Evolutionary conservation across 2,888 invertebrate species (phyloP), one percentile per base, ranked within the genome.

Genomic region (Apamea monoglypha): DNA sequence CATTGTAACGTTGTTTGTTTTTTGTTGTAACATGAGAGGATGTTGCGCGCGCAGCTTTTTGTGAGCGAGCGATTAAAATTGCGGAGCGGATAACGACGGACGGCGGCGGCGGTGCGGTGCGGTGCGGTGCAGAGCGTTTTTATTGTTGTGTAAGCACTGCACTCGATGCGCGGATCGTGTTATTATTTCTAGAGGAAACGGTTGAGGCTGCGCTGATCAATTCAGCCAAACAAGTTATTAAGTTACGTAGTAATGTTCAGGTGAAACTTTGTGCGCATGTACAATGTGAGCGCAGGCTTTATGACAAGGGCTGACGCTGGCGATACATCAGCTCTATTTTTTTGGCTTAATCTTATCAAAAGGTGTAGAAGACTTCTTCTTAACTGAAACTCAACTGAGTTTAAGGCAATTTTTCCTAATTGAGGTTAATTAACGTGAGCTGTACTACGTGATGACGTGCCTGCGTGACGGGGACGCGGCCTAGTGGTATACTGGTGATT

Each of bases 11-110:
- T 85, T 83, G 87, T 82, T 82, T 80, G 89, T 85, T 84, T 89
- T 89, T 87, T 86, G 83, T 88, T 85, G 84, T 85, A 90, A 91
- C 70, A 81, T 78, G 90, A 90, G 88, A 90, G 88, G 88, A 90
- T 85, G 87, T 90, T 89, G 88, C 84, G 77, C 66, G 77, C 75
- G 76, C 73, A 63, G 81, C 85, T 89, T 90, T 81, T 90, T 89
- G 82, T 75, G 73, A 71, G 82, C 63, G 67, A 83, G 78, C 89
- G 81, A 89, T 90, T 89, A 87, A 87, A 90, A 87, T 89, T 83
- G 81, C 77, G 66, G 70, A 81, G 78, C 61, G 83, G 74, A 79
- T 71, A 80, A 69, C 50, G 87, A 59, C 74, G 74, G 69, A n/a
- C 12, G 80, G 70, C 80, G 29, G 36, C 32, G 69, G 61, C 53